These are phyloP conservation scores for Acleris literana DNA, from an alignment of 2,888 invertebrate species.

Conservation along the genomic window DNA sequence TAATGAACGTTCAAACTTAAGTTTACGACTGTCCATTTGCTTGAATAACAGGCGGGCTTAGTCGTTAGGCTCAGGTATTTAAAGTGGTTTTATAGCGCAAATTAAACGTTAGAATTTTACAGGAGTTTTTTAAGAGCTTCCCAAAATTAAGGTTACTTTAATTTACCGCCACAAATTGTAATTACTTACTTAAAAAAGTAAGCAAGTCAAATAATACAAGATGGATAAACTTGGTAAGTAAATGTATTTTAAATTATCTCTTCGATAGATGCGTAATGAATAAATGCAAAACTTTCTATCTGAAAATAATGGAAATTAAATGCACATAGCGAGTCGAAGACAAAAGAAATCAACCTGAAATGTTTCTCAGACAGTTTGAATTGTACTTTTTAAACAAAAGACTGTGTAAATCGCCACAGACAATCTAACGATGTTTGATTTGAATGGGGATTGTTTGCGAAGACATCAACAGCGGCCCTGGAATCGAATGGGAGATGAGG, in stretches of 20 bases:
- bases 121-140: background rate
- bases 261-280: constrained; percentile 11
- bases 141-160: background rate
- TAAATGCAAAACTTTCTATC: constrained; percentile 17
- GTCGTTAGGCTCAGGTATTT: constrained; percentile 26
- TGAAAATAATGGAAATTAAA: constrained; percentile 11
- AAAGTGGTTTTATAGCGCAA: constrained; percentile 8
- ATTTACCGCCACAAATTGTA: background rate
- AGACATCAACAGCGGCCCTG: background rate
- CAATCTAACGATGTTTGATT: constrained; percentile 33
- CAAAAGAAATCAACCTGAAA: constrained; percentile 29
- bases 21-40: constrained; percentile 35
- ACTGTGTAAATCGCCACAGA: constrained; percentile 15
- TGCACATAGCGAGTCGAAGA: constrained; percentile 24
- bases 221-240: background rate
- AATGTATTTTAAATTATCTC: constrained; percentile 2
- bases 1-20: constrained; percentile 35
- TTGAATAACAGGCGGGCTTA: constrained; percentile 17
- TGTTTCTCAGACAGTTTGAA: constrained; percentile 18
- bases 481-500: background rate
- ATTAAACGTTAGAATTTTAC: background rate
- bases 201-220: too few relatives aligned
- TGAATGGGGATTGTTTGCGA: background rate
- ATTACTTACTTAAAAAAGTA: background rate
- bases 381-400: constrained; percentile 29